Percentiles rank a stretch among this genome's conserved stretches.
These are phyloP conservation scores for Sebastiscus albofasciatus DNA, from an alignment of 2,797 vertebrate genomes.

Conservation along the genomic window DNA sequence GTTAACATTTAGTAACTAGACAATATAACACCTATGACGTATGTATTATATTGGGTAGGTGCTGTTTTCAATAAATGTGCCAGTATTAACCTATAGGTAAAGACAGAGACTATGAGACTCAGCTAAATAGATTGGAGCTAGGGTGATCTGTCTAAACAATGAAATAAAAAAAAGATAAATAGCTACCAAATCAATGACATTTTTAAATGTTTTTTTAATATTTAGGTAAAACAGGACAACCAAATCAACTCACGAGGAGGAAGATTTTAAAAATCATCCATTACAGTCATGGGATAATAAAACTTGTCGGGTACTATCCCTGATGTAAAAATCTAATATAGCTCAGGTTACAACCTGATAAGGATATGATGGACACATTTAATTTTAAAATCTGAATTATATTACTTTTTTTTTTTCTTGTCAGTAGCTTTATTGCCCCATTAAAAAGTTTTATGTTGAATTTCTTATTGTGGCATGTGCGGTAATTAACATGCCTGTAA, in stretches of 20 bases:
- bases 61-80: background rate
- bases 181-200: background rate
- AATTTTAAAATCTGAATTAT: background rate
- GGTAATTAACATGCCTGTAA: background rate
- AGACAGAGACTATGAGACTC: background rate
- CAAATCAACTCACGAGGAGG: background rate
- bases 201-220: background rate
- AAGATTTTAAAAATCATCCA: background rate
- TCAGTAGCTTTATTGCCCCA: background rate
- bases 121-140: too few species aligned
- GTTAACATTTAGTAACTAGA: background rate
- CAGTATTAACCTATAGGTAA: background rate
- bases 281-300: background rate
- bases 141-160: background rate
- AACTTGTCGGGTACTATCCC: background rate
- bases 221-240: background rate
- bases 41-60: background rate
- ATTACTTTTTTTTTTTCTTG: background rate
- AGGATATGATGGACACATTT: background rate
- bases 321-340: background rate
- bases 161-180: background rate
- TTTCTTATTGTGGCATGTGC: background rate
- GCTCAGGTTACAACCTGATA: background rate
- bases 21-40: background rate
- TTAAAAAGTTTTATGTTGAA: background rate